These are phyloP conservation scores for Sebastes schlegelii DNA, from an alignment of 2,113 vertebrate genomes.

Conservation along the genomic window DNA sequence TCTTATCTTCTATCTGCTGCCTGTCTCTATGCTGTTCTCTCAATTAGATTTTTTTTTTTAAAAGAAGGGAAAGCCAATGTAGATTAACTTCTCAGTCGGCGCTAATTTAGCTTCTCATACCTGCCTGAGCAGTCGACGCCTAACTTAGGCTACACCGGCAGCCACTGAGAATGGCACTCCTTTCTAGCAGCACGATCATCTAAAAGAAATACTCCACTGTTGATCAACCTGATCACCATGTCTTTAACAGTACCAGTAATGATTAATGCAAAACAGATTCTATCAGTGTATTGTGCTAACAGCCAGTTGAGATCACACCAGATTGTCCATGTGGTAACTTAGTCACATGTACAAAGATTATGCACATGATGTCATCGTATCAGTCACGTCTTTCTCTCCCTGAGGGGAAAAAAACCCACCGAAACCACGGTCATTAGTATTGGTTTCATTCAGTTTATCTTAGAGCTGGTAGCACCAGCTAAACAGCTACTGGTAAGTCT, in stretches of 20 bases:
- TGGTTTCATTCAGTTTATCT: background rate
- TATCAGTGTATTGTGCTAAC: background rate
- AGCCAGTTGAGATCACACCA: slow-evolving; percentile 1
- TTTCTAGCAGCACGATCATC: background rate
- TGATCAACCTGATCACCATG: background rate
- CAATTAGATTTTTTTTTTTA: background rate
- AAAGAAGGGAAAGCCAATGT: background rate
- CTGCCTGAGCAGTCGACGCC: background rate
- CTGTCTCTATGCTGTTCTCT: slow-evolving; percentile 19
- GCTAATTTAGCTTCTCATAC: background rate
- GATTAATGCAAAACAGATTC: background rate
- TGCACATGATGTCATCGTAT: background rate
- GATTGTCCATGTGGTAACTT: background rate
- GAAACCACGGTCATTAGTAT: background rate
- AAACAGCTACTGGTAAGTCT: background rate
- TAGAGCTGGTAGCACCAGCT: background rate
- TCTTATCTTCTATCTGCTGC: slow-evolving; percentile 34
- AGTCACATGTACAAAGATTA: slow-evolving; percentile 10
- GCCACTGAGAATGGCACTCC: background rate
- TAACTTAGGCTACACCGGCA: background rate
- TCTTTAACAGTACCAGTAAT: background rate
- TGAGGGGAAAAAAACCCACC: background rate
- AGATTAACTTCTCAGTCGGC: background rate
- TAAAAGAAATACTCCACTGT: background rate
- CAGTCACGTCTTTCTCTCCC: background rate